Evolutionary conservation across 2,888 invertebrate genomes (phyloP), one percentile per base, ranked within the genome.

Genomic region (Dioctria linearis): DNA sequence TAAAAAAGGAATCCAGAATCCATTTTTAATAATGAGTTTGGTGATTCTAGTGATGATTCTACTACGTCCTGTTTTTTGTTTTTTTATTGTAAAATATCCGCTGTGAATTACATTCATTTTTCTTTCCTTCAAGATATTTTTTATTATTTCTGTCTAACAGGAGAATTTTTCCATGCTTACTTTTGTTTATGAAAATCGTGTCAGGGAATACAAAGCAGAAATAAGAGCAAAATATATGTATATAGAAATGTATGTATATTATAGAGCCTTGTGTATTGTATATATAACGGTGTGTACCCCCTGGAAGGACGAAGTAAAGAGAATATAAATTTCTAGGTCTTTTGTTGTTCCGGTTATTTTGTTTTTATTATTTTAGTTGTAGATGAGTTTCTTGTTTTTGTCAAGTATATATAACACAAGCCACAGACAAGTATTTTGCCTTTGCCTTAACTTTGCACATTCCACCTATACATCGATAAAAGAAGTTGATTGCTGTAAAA

Each of bases 111-210:
- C 25, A 57, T 57, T 57, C 57, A 57, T 57, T 57, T 57, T 57
- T 57, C 57, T 57, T 57, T 57, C 25, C 57, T 13, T 5, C 57
- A 57, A 57, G 11, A 57, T 8, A 46, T 46, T 57, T 57, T 13
- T 57, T 57, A 11, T 11, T 57, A n/a, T 11, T 57, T 57, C 57
- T 57, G n/a, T 57, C 8, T 57, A 5, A 6, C 57, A 11, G n/a
- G 57, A 57, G 57, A 57, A 57, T 57, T n/a, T n/a, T n/a, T 57
- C 25, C 57, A 5, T n/a, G 57, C 11, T 57, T 11, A 57, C 57
- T 57, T 57, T 57, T 57, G 57, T 57, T 57, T 57, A 57, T 57
- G 57, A 57, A 57, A 57, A 57, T n/a, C 57, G 57, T 57, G 57
- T 57, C 57, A 57, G 57, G 25, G 57, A 57, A 57, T 57, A 57